These are phyloP conservation scores for Coracopsis vasa DNA, from an alignment of 2,113 vertebrate species.

Conservation along the genomic window DNA sequence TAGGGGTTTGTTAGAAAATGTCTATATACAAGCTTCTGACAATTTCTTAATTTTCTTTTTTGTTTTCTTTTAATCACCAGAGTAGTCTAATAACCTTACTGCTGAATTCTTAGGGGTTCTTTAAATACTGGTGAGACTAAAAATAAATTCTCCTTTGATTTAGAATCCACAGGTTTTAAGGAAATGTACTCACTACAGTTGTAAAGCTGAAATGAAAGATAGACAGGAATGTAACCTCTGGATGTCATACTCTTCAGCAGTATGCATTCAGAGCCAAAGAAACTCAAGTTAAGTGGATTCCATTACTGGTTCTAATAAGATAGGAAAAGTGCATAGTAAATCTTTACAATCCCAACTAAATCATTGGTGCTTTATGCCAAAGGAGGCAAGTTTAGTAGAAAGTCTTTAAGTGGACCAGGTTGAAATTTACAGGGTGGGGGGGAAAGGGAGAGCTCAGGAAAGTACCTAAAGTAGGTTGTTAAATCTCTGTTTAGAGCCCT, in stretches of 20 bases:
- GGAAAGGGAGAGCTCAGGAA: fast-evolving
- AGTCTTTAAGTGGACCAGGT: not conserved
- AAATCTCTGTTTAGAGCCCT: not conserved
- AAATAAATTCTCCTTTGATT: not conserved
- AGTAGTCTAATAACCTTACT: not conserved
- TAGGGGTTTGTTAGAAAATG: not conserved
- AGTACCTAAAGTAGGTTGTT: not conserved
- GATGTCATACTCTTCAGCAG: constrained; percentile 1
- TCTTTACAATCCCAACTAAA: constrained; percentile 3
- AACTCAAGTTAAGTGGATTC: not conserved
- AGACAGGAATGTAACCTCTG: constrained; percentile 39
- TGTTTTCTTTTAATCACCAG: not conserved
- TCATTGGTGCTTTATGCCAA: not conserved
- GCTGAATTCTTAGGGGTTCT: not conserved
- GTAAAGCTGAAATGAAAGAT: constrained; percentile 14
- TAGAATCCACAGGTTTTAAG: not conserved
- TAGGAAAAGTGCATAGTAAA: constrained; percentile 18
- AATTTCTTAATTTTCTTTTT: not conserved
- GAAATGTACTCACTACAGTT: not conserved
- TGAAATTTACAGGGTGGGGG: not conserved
- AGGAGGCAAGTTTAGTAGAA: not conserved
- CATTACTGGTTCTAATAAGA: constrained; percentile 37
- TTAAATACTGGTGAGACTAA: not conserved
- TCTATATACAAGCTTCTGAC: not conserved
- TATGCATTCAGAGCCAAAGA: constrained; percentile 2